Conservation (phyloP, 2,113 vertebrate species). For the Naja naja region DNA sequence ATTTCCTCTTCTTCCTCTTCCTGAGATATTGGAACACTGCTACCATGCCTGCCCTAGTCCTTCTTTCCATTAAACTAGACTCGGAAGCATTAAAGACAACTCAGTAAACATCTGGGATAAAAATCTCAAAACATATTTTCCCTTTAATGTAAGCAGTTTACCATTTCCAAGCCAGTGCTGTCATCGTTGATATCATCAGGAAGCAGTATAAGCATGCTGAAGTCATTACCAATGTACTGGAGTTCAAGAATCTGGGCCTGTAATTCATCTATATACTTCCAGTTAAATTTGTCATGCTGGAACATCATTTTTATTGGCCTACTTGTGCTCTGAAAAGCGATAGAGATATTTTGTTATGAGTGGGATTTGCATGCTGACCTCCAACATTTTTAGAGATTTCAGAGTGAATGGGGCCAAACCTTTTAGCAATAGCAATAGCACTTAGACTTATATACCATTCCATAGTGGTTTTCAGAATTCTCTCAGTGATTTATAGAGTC, state of each 20-base stretch:
- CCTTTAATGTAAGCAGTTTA: slow-evolving; percentile 47
- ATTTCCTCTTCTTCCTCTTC: too few species aligned
- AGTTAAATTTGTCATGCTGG: slow-evolving; percentile 70
- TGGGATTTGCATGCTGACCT: not conserved
- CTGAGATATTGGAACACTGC: too few species aligned
- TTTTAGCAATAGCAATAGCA: not conserved
- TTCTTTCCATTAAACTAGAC: too few species aligned
- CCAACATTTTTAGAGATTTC: not conserved
- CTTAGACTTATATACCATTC: not conserved
- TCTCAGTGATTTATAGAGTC: not conserved
- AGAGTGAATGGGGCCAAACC: not conserved
- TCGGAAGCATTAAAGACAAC: not conserved
- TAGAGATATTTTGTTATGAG: not conserved
- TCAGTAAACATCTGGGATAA: not conserved
- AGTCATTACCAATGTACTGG: slow-evolving; percentile 69
- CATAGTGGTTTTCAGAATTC: not conserved
- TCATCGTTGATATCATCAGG: slow-evolving; percentile 61
- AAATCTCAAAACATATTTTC: not conserved
- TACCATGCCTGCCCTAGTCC: too few species aligned
- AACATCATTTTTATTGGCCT: slow-evolving; percentile 77
- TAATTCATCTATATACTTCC: slow-evolving; percentile 66
- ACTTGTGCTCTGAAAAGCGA: slow-evolving; percentile 64
- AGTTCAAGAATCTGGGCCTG: slow-evolving; percentile 75
- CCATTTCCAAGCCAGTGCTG: slow-evolving; percentile 74
- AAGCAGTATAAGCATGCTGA: slow-evolving; percentile 80